Base-by-base conservation (phyloP, 2,113 vertebrate species). In the Puma concolor region DNA sequence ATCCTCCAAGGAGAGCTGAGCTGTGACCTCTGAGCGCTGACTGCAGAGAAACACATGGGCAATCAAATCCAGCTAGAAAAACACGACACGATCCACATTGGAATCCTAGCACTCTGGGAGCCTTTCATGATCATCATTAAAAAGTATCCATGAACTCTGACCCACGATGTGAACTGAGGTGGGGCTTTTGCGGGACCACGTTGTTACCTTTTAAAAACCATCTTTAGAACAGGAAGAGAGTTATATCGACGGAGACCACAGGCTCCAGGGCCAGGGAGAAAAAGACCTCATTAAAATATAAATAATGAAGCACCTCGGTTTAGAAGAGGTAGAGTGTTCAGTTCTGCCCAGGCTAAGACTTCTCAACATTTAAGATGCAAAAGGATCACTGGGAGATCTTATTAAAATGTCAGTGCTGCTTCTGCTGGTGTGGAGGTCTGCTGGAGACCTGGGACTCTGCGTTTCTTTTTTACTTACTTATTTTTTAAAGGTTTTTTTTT, bases 11-110 rank as follows among this genome's bases (percentile, higher is more conserved):
- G 63, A 94, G 95, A 95, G 93, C 64, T 36, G 82, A 81, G 50
- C 86, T 94, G 85, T 97, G 97, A 97, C 92, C 89, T 92, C 84
- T 41, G 96, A 96, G 96, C 83, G n/a, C 96, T 93, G 83, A 91
- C 81, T 95, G 69, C 91, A 83, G 91, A 97, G 97, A 97, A 96
- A 79, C 82, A 97, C 97, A 97, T 97, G 96, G 8, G 41, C 95
- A 95, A 94, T 98, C 95, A 97, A 95, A 97, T 48, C 63, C 95
- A 98, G 98, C 97, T 98, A 95, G 97, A 97, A 98, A 98, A 98
- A 97, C 85, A 98, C 15, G 48, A 50, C 90, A 57, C 9, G 60
- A 84, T 96, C 95, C 94, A 72, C 66, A 90, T 38, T 87, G 96
- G 95, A 97, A 97, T 97, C 38, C 71, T 52, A 77, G 94, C 64